phyloP scores from a whole-genome alignment of 2,113 vertebrate genomes.

The Catagonus wagneri region DNA sequence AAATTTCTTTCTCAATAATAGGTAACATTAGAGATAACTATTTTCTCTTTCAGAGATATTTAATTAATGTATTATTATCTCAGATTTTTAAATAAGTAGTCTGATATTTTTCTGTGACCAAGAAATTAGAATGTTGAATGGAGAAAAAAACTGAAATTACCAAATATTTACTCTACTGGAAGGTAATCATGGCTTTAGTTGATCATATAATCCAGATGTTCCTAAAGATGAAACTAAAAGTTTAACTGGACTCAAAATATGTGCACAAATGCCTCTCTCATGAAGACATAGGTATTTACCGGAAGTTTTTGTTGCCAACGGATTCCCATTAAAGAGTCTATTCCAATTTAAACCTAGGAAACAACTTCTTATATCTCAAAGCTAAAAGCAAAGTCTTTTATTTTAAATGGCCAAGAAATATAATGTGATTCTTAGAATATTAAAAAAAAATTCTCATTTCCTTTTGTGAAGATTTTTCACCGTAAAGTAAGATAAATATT shows the following conservation, averaged over 20 bases:
- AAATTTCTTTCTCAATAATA: not conserved
- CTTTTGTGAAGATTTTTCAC: not conserved
- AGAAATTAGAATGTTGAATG: not conserved
- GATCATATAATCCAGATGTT: not conserved
- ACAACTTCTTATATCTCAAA: not conserved
- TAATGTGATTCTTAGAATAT: not conserved
- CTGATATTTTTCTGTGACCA: not conserved
- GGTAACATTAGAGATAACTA: not conserved
- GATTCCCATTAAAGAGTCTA: not conserved
- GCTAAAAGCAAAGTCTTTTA: not conserved
- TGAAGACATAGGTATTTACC: not conserved
- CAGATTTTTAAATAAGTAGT: not conserved
- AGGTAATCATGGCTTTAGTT: not conserved
- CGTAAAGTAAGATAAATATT: not conserved
- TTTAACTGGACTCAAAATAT: not conserved
- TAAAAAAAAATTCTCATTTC: not conserved
- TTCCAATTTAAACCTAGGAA: not conserved
- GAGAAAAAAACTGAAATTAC: not conserved
- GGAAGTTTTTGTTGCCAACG: not conserved
- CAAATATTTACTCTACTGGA: slow-evolving; percentile 53
- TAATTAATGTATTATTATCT: not conserved
- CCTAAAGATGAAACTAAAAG: not conserved
- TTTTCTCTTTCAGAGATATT: not conserved
- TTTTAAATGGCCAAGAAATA: not conserved
- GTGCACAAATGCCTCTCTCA: not conserved